phyloP scores from a whole-genome alignment of 2,113 vertebrate species.

The Eurystomus gularis region DNA sequence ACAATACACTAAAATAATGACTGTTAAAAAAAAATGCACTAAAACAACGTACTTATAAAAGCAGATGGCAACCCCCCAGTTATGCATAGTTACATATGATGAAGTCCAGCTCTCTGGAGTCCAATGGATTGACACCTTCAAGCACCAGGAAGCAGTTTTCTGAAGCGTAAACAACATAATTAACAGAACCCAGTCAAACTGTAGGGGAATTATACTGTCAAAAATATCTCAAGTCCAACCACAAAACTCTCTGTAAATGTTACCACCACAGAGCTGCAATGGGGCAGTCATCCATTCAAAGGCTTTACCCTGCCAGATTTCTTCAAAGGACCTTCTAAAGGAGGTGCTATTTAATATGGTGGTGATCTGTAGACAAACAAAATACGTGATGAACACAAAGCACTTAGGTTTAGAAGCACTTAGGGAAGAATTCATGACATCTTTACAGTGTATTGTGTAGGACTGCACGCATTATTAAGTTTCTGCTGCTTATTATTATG shows the following conservation, averaged over 20 bases:
- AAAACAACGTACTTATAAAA: conserved; percentile 1
- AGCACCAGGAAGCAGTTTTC: conserved; percentile 1
- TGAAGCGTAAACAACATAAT: not conserved
- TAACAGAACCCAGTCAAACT: not conserved
- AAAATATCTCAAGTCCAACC: not conserved
- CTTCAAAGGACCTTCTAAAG: not conserved
- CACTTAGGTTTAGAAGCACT: conserved; percentile 61
- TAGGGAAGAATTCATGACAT: not conserved
- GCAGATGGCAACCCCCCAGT: not conserved
- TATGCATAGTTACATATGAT: conserved; percentile 4
- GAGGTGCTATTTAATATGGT: not conserved
- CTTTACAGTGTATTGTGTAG: not conserved
- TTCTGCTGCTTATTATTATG: not conserved
- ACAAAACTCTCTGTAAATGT: not conserved
- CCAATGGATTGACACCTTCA: not conserved
- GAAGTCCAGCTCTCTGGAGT: not conserved
- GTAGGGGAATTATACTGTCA: not conserved
- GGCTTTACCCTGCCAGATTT: not conserved
- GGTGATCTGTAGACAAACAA: not conserved
- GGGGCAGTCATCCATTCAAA: not conserved
- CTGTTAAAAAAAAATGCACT: conserved; percentile 10
- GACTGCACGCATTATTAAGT: not conserved
- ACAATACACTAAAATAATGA: not conserved
- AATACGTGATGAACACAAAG: not conserved
- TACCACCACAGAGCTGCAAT: not conserved